Conservation (phyloP, 2,888 invertebrate genomes). For the Toxonevra muliebris region DNA sequence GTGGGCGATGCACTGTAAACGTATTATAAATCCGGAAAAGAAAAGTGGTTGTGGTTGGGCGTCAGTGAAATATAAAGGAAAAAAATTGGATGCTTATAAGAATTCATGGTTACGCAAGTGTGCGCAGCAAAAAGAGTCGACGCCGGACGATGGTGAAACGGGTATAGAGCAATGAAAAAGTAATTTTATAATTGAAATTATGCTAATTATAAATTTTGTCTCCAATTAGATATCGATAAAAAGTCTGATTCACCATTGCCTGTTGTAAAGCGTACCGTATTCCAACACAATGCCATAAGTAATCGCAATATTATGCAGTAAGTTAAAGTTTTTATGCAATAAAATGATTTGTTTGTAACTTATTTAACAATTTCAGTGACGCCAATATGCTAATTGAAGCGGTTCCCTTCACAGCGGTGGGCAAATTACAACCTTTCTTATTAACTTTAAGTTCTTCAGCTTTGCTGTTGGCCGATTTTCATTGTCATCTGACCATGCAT, state of each 20-base stretch:
- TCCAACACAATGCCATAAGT: slow-evolving; percentile 79
- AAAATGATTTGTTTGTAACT: neutral
- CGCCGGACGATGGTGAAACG: slow-evolving; percentile 55
- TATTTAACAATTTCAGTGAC: slow-evolving; percentile 72
- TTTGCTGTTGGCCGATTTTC: slow-evolving; percentile 88
- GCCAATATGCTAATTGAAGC: slow-evolving; percentile 90
- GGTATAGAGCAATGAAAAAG: slow-evolving; percentile 47
- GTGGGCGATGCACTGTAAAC: slow-evolving; percentile 92
- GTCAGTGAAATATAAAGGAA: slow-evolving; percentile 86
- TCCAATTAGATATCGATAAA: slow-evolving; percentile 71
- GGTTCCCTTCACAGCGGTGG: slow-evolving; percentile 84
- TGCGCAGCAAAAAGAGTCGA: slow-evolving; percentile 69
- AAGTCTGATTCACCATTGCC: slow-evolving; percentile 71
- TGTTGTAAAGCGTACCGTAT: slow-evolving; percentile 72
- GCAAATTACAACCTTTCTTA: slow-evolving; percentile 92
- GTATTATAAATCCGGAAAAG: slow-evolving; percentile 90
- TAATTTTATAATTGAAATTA: slow-evolving; percentile 14
- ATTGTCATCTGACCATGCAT: slow-evolving; percentile 91
- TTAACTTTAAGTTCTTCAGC: slow-evolving; percentile 89
- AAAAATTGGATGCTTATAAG: slow-evolving; percentile 88
- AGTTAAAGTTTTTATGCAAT: slow-evolving; percentile 55
- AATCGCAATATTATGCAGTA: slow-evolving; percentile 81
- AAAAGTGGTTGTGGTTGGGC: slow-evolving; percentile 95
- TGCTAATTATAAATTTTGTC: neutral
- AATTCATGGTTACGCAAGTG: slow-evolving; percentile 83